Percentiles rank a stretch among this genome's conserved stretches.
phyloP scores from a whole-genome alignment of 2,797 vertebrate genomes.

The Psittacula echo region DNA sequence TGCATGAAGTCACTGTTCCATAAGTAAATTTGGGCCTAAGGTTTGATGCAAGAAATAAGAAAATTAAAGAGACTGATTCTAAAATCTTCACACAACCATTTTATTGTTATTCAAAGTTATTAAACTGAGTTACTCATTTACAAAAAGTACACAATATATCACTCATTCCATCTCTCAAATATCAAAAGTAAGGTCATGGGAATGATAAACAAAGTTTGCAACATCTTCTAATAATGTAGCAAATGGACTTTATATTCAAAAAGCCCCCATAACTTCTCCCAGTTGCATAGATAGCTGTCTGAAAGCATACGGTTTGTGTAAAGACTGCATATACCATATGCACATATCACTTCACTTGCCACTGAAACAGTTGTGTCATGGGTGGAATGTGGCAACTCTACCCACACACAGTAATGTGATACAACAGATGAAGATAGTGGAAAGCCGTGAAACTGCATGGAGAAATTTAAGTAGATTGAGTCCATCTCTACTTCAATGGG shows the following conservation, averaged over 20 bases:
- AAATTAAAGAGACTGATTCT: background rate
- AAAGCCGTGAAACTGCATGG: constrained; percentile 62
- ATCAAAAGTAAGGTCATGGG: background rate
- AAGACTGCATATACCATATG: constrained; percentile 53
- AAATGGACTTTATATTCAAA: background rate
- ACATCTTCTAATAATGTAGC: background rate
- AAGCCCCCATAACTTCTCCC: background rate
- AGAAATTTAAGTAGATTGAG: constrained; percentile 69
- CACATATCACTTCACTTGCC: constrained; percentile 57
- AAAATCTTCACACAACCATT: background rate
- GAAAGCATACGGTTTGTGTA: constrained; percentile 64
- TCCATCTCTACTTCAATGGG: constrained; percentile 49
- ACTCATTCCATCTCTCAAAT: background rate
- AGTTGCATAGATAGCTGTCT: background rate
- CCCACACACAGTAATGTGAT: constrained; percentile 66
- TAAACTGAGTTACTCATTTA: background rate
- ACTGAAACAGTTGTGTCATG: constrained; percentile 68
- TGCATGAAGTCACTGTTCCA: background rate
- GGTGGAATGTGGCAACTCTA: constrained; percentile 72
- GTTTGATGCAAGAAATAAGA: background rate
- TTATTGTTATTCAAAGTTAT: background rate
- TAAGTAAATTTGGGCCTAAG: background rate
- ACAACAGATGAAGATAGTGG: constrained; percentile 67
- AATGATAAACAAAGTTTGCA: background rate
- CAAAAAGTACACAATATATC: background rate